A percentile compares a stretch with the other conserved stretches of the same genome.
phyloP scores from a whole-genome alignment of 2,113 vertebrate genomes.

The Micronycteris hirsuta region DNA sequence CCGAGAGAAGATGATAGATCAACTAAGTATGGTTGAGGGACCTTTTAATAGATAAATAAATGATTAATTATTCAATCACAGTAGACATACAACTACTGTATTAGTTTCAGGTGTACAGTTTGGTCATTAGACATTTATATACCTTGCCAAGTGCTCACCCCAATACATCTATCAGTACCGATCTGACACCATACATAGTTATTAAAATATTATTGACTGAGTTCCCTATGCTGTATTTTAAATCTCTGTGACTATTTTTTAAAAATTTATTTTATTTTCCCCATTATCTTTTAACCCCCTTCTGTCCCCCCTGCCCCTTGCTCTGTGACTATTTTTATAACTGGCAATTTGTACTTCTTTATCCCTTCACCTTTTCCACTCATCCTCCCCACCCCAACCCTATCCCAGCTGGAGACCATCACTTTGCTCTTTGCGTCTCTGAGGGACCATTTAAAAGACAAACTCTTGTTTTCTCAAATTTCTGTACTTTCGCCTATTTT shows the following conservation, averaged over 20 bases:
- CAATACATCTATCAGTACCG: neutral
- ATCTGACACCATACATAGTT: too few relatives aligned
- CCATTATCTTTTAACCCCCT: too few relatives aligned
- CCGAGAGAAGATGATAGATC: neutral
- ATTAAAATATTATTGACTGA: too few relatives aligned
- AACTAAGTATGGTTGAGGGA: neutral
- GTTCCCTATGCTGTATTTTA: neutral
- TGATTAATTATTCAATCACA: neutral
- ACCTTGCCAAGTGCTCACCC: neutral
- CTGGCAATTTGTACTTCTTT: neutral
- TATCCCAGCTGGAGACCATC: neutral
- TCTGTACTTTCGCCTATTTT: neutral
- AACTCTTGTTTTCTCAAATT: neutral
- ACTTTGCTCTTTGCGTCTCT: neutral
- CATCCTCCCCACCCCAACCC: neutral
- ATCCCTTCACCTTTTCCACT: neutral
- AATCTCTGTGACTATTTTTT: neutral
- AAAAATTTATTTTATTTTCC: too few relatives aligned
- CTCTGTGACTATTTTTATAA: neutral
- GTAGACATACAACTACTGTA: neutral
- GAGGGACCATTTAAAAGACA: neutral
- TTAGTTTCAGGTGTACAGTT: neutral
- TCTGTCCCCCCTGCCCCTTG: too few relatives aligned
- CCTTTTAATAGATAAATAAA: neutral
- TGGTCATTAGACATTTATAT: neutral